Evolutionary conservation across 2,797 vertebrate genomes (phyloP).

Genomic region (Tamandua tetradactyla): DNA sequence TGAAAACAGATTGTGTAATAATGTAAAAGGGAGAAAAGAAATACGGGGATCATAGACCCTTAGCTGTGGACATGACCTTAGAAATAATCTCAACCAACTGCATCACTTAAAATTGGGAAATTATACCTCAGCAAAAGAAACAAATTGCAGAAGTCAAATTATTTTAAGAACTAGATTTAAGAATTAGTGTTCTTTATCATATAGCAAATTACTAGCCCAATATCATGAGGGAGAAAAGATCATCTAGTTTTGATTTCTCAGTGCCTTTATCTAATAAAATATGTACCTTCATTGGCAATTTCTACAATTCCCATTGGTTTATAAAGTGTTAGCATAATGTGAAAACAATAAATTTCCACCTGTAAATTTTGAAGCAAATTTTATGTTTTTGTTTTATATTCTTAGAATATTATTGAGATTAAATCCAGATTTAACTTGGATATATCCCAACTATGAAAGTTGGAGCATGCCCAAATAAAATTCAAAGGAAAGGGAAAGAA

Average conservation of each 20-base stretch:
- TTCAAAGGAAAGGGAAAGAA: neutral
- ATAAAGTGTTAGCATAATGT: neutral
- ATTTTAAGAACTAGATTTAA: neutral
- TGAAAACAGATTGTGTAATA: neutral
- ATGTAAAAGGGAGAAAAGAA: neutral
- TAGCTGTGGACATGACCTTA: neutral
- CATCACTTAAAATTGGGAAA: neutral
- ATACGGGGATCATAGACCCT: neutral
- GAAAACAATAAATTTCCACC: neutral
- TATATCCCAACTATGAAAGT: neutral
- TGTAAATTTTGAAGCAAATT: neutral
- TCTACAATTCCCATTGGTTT: neutral
- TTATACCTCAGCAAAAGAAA: neutral
- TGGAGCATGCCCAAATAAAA: neutral
- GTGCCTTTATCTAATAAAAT: neutral
- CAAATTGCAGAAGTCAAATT: neutral
- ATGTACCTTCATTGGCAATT: neutral
- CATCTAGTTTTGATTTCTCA: slow-evolving; percentile 6
- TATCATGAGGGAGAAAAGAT: neutral
- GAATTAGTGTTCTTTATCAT: neutral
- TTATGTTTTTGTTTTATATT: neutral
- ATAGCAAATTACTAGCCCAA: neutral
- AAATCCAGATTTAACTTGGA: neutral
- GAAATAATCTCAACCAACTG: neutral
- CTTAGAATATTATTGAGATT: neutral